Evolutionary conservation across 2,888 invertebrate species (phyloP).

Genomic region (Phragmatobia fuliginosa): DNA sequence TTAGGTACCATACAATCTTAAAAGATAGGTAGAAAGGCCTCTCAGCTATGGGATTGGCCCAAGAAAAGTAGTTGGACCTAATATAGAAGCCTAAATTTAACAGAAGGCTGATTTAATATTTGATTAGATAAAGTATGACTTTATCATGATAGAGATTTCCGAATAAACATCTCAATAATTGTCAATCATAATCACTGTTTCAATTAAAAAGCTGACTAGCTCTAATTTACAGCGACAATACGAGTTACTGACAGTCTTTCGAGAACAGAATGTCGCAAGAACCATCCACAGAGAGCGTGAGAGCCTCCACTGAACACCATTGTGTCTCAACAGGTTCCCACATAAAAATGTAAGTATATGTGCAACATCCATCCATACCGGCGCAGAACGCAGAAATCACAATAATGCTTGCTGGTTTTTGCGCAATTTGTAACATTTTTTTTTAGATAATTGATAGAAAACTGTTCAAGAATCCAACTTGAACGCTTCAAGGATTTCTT

Average conservation of each 20-base stretch:
- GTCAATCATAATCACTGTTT: slow-evolving; percentile 52
- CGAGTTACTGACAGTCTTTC: slow-evolving; percentile 57
- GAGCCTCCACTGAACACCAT: slow-evolving; percentile 63
- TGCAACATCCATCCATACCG: slow-evolving; percentile 68
- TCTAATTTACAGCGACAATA: slow-evolving; percentile 54
- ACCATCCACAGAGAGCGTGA: slow-evolving; percentile 77
- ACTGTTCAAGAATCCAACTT: slow-evolving; percentile 23
- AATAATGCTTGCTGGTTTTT: slow-evolving; percentile 58
- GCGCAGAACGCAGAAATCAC: slow-evolving; percentile 71
- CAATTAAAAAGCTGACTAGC: slow-evolving; percentile 54
- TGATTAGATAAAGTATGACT: not conserved
- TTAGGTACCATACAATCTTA: not conserved
- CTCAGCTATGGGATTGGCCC: not conserved
- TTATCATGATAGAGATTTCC: slow-evolving; percentile 18
- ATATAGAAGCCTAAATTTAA: not conserved
- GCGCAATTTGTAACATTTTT: slow-evolving; percentile 57
- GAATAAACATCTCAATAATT: slow-evolving; percentile 31
- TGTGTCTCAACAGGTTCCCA: slow-evolving; percentile 78
- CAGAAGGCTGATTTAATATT: not conserved
- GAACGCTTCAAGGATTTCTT: slow-evolving; percentile 44
- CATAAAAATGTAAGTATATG: slow-evolving; percentile 64
- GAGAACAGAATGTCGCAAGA: slow-evolving; percentile 75
- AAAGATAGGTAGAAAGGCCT: not conserved
- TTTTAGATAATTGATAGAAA: slow-evolving; percentile 45
- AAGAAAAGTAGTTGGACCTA: not conserved